Conservation (phyloP, 2,888 invertebrate species). For the Calameuta filiformis region DNA sequence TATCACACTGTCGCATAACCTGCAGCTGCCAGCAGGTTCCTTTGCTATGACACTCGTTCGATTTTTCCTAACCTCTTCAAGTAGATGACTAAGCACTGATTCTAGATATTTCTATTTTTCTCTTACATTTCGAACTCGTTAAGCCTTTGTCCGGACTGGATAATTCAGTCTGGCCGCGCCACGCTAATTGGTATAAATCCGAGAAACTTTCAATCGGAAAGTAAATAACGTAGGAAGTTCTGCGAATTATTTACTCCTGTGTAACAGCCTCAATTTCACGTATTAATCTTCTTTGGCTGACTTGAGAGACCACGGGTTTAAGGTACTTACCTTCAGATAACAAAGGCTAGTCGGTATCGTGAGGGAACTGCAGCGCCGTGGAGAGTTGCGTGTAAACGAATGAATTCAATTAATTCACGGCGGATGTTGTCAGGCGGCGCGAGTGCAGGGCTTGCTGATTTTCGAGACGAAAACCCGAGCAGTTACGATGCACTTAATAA, state of each 20-base stretch:
- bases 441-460: conserved; percentile 33
- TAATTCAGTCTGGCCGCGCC: background rate
- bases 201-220: background rate
- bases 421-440: conserved; percentile 43
- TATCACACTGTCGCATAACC: background rate
- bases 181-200: background rate
- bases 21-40: background rate
- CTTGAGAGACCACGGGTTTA: background rate
- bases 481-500: background rate
- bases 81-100: background rate
- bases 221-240: background rate
- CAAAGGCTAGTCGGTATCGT: background rate
- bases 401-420: conserved; percentile 44
- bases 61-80: background rate
- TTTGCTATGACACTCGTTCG: background rate
- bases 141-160: background rate
- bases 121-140: background rate
- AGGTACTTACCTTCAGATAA: background rate
- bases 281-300: background rate
- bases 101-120: background rate
- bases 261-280: background rate
- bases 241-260: background rate
- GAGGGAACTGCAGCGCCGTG: background rate
- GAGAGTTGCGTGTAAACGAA: conserved; percentile 43
- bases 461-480: conserved; percentile 18